Evolutionary conservation across 2,797 vertebrate genomes (phyloP).

Genomic region (Heteromormyrus szaboi): DNA sequence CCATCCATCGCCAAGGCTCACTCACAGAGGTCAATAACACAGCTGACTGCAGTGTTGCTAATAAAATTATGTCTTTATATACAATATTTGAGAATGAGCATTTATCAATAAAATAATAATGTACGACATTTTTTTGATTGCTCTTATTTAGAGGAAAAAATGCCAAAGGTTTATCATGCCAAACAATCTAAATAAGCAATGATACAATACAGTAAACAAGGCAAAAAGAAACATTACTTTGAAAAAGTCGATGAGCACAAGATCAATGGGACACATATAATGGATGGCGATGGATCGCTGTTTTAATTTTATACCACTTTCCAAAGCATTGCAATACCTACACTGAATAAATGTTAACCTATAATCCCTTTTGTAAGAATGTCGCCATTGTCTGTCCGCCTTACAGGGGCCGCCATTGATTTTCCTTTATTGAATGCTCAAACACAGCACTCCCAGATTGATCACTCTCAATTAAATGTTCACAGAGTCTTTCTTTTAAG

Average conservation of each 20-base stretch:
- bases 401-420: conserved; percentile 79
- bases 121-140: background rate
- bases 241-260: conserved; percentile 71
- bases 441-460: conserved; percentile 77
- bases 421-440: conserved; percentile 86
- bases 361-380: conserved; percentile 81
- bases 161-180: background rate
- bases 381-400: conserved; percentile 80
- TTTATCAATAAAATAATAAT: conserved; percentile 2
- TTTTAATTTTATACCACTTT: conserved; percentile 85
- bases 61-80: conserved; percentile 43
- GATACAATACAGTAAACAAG: conserved; percentile 20
- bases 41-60: conserved; percentile 51
- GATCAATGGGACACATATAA: conserved; percentile 80
- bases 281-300: conserved; percentile 78
- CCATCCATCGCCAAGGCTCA: conserved; percentile 27
- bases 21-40: conserved; percentile 45
- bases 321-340: conserved; percentile 72
- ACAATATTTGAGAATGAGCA: conserved; percentile 20
- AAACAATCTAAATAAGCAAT: background rate
- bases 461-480: conserved; percentile 88
- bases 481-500: conserved; percentile 74
- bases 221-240: conserved; percentile 37
- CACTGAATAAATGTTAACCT: conserved; percentile 92
- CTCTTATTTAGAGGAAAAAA: conserved; percentile 12